Evolutionary conservation across 2,113 vertebrate genomes (phyloP).

Genomic region (Xyrauchen texanus): DNA sequence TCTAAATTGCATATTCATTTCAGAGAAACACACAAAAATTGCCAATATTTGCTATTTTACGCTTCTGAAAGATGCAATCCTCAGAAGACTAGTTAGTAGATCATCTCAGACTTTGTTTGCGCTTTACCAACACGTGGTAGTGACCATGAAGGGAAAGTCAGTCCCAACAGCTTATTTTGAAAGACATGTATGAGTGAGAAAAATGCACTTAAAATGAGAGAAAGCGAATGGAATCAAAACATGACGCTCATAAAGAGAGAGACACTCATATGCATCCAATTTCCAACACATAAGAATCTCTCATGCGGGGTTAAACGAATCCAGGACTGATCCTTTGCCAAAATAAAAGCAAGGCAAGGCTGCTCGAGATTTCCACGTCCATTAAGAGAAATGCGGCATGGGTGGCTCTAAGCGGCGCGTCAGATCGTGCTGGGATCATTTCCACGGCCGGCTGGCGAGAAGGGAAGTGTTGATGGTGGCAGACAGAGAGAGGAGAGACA

Average conservation of each 20-base stretch:
- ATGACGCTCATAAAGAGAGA: conserved; percentile 2
- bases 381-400: conserved; percentile 55
- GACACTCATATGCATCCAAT: conserved; percentile 57
- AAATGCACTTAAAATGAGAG: background rate
- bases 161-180: conserved; percentile 21
- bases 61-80: too few species aligned
- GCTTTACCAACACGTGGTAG: conserved; percentile 1
- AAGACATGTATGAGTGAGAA: conserved; percentile 23
- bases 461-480: conserved; percentile 77
- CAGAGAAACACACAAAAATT: too few species aligned
- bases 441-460: conserved; percentile 68
- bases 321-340: conserved; percentile 42
- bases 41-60: too few species aligned
- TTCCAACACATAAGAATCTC: conserved; percentile 52
- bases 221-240: background rate
- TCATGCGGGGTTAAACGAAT: conserved; percentile 53
- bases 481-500: conserved; percentile 71
- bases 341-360: conserved; percentile 33
- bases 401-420: conserved; percentile 53
- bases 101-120: too few species aligned
- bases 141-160: conserved; percentile 8
- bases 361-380: conserved; percentile 42
- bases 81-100: too few species aligned
- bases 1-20: too few species aligned
- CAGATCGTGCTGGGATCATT: conserved; percentile 53